Base-by-base conservation (phyloP, 1,140 invertebrate species). In the Halesus radiatus region DNA sequence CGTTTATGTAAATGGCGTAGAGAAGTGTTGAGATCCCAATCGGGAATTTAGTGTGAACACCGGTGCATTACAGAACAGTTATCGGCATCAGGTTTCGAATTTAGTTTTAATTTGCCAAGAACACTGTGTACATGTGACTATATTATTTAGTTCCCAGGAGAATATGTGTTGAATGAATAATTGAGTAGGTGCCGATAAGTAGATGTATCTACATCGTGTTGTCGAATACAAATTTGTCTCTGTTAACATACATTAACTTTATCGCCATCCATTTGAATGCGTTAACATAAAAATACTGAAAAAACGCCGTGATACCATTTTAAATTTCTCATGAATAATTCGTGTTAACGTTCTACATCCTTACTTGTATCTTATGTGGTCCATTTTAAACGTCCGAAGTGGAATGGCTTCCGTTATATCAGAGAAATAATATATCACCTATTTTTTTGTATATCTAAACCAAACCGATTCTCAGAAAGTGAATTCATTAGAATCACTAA, bases 191-290 rank as follows among this genome's bases (percentile, higher is more conserved):
- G 70, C 72, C 76, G 76, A 66, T 81, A 81, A 81, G 76, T 81
- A 81, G 76, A 78, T 81, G 58, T 78, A 78, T 81, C 80, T 77
- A 66, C 68, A 76, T 54, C 73, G 37, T 81, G 80, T 81, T 81
- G 79, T 60, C 52, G 80, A 81, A 81, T 81, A 81, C 76, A 81
- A 81, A 81, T 81, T 81, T 81, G 76, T 81, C 76, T 81, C 68
- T 78, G 80, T 78, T 81, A 81, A 78, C 80, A 78, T 81, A 79
- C 76, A 81, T 81, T 81, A 81, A 78, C 76, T 79, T 81, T 81
- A 81, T 78, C 80, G 50, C 23, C 20, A 53, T 22, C 76, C 73
- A 77, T 78, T 78, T 74, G 76, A 81, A 81, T 81, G 76, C 53
- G 54, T 81, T 81, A 50, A 68, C 76, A 81, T 81, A 81, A 78